Conservation (phyloP, 2,888 invertebrate species). For the Nomada fabriciana region DNA sequence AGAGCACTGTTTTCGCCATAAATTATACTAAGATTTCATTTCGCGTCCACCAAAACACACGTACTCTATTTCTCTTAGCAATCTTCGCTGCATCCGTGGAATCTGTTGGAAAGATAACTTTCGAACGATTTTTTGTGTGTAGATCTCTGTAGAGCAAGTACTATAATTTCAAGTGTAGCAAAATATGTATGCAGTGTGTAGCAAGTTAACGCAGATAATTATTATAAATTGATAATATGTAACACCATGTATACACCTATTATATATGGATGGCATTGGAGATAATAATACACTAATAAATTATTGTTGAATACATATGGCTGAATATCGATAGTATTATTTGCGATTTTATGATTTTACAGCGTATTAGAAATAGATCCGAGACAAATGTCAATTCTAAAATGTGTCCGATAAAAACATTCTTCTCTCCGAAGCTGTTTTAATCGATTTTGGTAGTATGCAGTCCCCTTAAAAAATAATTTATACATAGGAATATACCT, state of each 20-base stretch:
- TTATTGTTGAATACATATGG: conserved; percentile 20
- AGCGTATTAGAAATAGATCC: conserved; percentile 16
- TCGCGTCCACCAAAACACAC: background rate
- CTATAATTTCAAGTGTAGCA: too few species aligned
- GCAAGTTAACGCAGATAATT: background rate
- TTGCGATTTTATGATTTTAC: conserved; percentile 35
- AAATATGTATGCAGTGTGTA: background rate
- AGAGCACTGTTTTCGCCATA: background rate
- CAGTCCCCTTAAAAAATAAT: too few species aligned
- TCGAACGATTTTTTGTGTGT: background rate
- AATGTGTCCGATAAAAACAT: too few species aligned
- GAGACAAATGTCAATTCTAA: conserved; percentile 27
- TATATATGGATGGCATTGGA: background rate
- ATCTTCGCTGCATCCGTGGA: background rate
- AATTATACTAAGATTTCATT: background rate
- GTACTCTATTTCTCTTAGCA: background rate
- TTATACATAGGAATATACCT: too few species aligned
- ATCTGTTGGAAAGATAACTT: background rate
- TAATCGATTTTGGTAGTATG: too few species aligned
- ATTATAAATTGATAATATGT: background rate
- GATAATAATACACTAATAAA: background rate
- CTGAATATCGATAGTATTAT: background rate
- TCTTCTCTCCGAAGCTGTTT: too few species aligned
- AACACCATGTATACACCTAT: background rate
- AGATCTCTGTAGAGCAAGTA: background rate